Evolutionary conservation across 2,888 invertebrate species (phyloP).

Genomic region (Nemoura dubitans): DNA sequence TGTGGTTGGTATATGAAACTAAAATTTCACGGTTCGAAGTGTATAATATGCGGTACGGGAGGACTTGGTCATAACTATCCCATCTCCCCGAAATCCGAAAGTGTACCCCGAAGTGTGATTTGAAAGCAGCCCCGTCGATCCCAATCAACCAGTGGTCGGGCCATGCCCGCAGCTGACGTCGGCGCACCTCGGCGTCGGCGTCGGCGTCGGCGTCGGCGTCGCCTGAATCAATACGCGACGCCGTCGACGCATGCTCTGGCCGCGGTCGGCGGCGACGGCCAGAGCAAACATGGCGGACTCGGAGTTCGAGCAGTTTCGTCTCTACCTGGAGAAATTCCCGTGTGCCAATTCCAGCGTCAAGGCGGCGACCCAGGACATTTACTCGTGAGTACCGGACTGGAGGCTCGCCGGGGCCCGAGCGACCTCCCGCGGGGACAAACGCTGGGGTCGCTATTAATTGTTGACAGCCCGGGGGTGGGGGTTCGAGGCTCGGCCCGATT

Average conservation of each 20-base stretch:
- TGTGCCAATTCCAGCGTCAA: slow-evolving; percentile 77
- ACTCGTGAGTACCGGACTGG: slow-evolving; percentile 77
- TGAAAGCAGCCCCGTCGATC: too few relatives aligned
- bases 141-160: too few relatives aligned
- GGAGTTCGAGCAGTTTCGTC: slow-evolving; percentile 92
- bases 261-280: neutral
- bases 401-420: neutral
- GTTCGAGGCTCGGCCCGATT: neutral
- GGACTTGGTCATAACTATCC: too few relatives aligned
- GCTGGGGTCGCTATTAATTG: neutral
- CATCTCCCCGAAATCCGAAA: too few relatives aligned
- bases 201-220: slow-evolving; percentile 13
- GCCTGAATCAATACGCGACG: slow-evolving; percentile 38
- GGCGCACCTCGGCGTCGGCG: neutral
- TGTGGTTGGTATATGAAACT: too few relatives aligned
- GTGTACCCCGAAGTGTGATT: too few relatives aligned
- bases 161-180: neutral
- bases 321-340: slow-evolving; percentile 83
- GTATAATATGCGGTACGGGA: too few relatives aligned
- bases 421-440: neutral
- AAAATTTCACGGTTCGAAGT: too few relatives aligned
- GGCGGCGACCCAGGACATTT: slow-evolving; percentile 79
- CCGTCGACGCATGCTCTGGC: slow-evolving; percentile 25
- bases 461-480: neutral
- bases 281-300: slow-evolving; percentile 81